These are phyloP conservation scores for Ephestia elutella DNA, from an alignment of 1,140 invertebrate genomes.

Conservation along the genomic window DNA sequence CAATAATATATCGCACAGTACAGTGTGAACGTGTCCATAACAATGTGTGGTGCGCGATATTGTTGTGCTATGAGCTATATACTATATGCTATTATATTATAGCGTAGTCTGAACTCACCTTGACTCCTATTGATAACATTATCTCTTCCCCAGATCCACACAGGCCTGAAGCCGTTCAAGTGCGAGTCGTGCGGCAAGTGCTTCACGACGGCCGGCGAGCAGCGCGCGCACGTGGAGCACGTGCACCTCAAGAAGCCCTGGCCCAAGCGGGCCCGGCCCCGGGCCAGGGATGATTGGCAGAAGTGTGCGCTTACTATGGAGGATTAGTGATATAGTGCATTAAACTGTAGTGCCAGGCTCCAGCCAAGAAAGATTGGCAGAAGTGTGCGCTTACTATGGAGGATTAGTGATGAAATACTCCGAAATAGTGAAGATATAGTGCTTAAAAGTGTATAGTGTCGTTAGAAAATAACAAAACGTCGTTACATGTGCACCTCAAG, in stretches of 20 bases:
- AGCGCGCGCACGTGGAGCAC: conserved; percentile 50
- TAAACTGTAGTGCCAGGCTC: no score
- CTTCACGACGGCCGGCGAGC: conserved; percentile 76
- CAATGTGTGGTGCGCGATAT: no score
- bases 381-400: conserved; percentile 16
- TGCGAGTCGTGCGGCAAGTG: conserved; percentile 88
- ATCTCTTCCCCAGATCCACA: conserved; percentile 78
- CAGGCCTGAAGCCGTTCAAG: conserved; percentile 83
- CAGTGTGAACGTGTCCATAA: no score
- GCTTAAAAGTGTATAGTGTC: no score
- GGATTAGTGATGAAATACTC: no score
- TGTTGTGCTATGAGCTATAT: no score
- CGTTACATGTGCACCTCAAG: conserved; percentile 62
- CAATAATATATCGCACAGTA: no score
- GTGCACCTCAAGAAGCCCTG: conserved; percentile 65
- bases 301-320: conserved; percentile 17
- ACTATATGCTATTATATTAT: background rate
- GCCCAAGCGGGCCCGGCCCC: conserved; percentile 39
- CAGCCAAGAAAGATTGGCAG: conserved; percentile 21
- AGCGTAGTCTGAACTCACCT: no score
- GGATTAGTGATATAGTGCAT: no score
- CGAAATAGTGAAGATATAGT: no score
- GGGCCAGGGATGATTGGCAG: conserved; percentile 17
- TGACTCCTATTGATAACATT: background rate
- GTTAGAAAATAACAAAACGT: no score